Conservation (phyloP, 2,113 vertebrate genomes). For the Copsychus sechellarum region DNA sequence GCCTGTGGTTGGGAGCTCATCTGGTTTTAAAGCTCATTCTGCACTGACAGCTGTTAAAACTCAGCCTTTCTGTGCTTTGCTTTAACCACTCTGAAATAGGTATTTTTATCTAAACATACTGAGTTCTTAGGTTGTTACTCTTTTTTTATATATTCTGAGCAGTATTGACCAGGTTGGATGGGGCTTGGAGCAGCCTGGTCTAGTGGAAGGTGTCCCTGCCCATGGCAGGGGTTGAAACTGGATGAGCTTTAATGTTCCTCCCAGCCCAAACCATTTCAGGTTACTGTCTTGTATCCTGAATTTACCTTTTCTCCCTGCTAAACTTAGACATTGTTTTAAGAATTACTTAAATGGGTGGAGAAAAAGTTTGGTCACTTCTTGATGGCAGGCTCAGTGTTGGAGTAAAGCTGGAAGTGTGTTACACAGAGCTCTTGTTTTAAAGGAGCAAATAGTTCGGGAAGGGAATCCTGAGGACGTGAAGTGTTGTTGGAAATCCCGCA, state of each 20-base stretch:
- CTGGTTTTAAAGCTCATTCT: not conserved
- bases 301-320: not conserved
- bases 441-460: not conserved
- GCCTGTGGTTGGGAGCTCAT: not conserved
- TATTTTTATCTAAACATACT: not conserved
- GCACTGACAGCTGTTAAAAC: not conserved
- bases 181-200: not conserved
- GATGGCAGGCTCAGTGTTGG: not conserved
- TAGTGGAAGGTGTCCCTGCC: not conserved
- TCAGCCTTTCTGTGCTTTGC: not conserved
- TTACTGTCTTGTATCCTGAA: not conserved
- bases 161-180: too few species aligned
- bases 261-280: not conserved
- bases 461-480: accelerated
- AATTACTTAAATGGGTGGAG: not conserved
- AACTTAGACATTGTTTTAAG: not conserved
- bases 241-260: not conserved
- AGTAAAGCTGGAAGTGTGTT: not conserved
- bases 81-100: not conserved
- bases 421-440: not conserved
- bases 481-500: not conserved
- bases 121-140: not conserved
- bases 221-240: not conserved
- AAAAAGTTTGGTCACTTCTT: not conserved
- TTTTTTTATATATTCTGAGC: not conserved